A percentile compares a stretch with the other conserved stretches of the same genome.
These are phyloP conservation scores for Sanderia malayensis DNA, from an alignment of 30 jellyfish, hydroid and myxozoan species.

Conservation along the genomic window DNA sequence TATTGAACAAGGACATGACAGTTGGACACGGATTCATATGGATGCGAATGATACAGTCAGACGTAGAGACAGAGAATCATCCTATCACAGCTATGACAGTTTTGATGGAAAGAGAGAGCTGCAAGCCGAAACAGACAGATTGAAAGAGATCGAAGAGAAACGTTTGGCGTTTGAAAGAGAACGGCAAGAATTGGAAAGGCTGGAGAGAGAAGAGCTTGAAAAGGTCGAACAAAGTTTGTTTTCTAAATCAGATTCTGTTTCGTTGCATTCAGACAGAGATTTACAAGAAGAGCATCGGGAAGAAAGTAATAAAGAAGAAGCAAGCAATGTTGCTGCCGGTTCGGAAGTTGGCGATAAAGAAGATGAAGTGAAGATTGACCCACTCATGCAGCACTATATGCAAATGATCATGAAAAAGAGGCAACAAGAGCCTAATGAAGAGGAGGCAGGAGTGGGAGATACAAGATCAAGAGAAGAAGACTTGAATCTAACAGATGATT, in stretches of 20 bases:
- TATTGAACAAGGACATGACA: too few species aligned
- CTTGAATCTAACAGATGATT: slow-evolving; percentile 42
- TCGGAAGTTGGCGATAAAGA: not conserved
- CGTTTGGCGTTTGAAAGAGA: slow-evolving; percentile 5
- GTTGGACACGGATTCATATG: too few species aligned
- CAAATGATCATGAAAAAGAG: slow-evolving; percentile 41
- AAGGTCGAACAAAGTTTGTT: not conserved
- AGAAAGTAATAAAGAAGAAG: not conserved
- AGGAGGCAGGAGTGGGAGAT: not conserved
- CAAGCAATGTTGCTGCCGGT: not conserved
- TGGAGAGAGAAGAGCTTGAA: slow-evolving; percentile 13
- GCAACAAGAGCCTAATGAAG: not conserved
- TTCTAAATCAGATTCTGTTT: not conserved
- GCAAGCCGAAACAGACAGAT: too few species aligned
- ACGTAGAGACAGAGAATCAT: too few species aligned
- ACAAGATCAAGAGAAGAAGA: slow-evolving; percentile 8
- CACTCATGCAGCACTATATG: slow-evolving; percentile 61
- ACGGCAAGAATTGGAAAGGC: not conserved
- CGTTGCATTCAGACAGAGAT: not conserved
- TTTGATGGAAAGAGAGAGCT: too few species aligned
- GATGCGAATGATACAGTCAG: too few species aligned
- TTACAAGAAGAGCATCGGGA: not conserved
- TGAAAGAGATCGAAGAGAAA: not conserved
- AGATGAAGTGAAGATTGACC: slow-evolving; percentile 33
- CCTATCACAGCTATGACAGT: too few species aligned